Percentiles rank a stretch among this genome's conserved stretches.
These are phyloP conservation scores for Carapus acus DNA, from an alignment of 2,797 vertebrate species.

Conservation along the genomic window DNA sequence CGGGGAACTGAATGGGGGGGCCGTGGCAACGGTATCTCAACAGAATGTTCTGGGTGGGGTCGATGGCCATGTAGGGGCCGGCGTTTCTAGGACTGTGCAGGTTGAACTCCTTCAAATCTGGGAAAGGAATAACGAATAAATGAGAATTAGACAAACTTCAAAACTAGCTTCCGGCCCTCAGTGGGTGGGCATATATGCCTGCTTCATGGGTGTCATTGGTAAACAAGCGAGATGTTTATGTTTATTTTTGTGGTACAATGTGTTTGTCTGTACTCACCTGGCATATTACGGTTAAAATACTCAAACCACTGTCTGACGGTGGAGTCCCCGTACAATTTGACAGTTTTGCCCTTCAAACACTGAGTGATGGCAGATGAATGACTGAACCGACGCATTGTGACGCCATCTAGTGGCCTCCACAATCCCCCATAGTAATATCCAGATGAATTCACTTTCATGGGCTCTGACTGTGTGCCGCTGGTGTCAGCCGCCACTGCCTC, in stretches of 20 bases:
- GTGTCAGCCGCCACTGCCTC: conserved; percentile 41
- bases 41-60: conserved; percentile 82
- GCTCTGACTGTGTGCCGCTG: conserved; percentile 46
- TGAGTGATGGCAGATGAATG: conserved; percentile 74
- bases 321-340: conserved; percentile 93
- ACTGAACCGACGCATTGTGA: conserved; percentile 77
- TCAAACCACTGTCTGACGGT: conserved; percentile 97
- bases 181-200: too few relatives aligned
- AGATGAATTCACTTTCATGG: conserved; percentile 61
- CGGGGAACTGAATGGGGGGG: conserved; percentile 90
- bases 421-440: conserved; percentile 85
- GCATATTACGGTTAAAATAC: conserved; percentile 81
- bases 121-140: conserved; percentile 26
- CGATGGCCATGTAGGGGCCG: conserved; percentile 90
- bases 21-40: conserved; percentile 90
- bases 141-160: neutral
- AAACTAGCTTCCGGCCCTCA: too few relatives aligned
- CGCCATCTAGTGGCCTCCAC: conserved; percentile 75
- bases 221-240: too few relatives aligned
- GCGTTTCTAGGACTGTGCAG: conserved; percentile 89
- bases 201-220: too few relatives aligned
- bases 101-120: conserved; percentile 89
- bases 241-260: too few relatives aligned
- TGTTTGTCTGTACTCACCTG: conserved; percentile 82
- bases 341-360: conserved; percentile 85